A percentile compares a stretch with the other conserved stretches of the same genome.
Evolutionary conservation across 2,113 vertebrate species (phyloP).

Genomic region (Dasyprocta punctata): DNA sequence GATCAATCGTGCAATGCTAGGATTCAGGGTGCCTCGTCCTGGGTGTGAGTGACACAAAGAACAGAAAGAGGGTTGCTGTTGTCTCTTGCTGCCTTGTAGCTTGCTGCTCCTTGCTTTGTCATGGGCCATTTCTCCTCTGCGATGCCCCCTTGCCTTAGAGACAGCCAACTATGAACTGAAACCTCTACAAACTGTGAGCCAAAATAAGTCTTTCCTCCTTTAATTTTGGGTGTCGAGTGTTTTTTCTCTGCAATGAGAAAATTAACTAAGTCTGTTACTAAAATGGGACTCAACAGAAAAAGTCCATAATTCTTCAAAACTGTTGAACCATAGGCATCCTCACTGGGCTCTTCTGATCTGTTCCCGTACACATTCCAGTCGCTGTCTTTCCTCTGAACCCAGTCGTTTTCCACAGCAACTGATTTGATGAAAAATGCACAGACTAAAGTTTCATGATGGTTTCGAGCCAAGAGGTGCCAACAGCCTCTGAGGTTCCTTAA

Average conservation of each 20-base stretch:
- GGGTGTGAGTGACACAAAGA: background rate
- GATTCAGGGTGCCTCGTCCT: background rate
- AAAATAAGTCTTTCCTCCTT: background rate
- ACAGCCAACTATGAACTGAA: background rate
- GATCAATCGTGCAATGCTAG: background rate
- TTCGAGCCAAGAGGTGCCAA: background rate
- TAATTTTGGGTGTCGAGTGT: background rate
- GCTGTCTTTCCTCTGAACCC: background rate
- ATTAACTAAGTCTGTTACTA: background rate
- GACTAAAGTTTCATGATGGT: background rate
- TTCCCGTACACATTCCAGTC: rapidly evolving
- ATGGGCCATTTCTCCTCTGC: background rate
- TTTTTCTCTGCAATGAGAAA: background rate
- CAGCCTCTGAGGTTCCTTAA: background rate
- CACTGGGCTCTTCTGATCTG: rapidly evolving
- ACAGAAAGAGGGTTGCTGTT: background rate
- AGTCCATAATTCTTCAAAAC: rapidly evolving
- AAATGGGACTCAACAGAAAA: background rate
- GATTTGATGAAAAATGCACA: background rate
- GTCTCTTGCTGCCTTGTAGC: background rate
- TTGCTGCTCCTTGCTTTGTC: background rate
- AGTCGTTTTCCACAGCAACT: rapidly evolving
- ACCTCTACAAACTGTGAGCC: background rate
- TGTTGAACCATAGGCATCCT: rapidly evolving
- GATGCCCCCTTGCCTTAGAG: background rate